Conservation (phyloP, 2,113 vertebrate genomes). For the Hyperoodon ampullatus region DNA sequence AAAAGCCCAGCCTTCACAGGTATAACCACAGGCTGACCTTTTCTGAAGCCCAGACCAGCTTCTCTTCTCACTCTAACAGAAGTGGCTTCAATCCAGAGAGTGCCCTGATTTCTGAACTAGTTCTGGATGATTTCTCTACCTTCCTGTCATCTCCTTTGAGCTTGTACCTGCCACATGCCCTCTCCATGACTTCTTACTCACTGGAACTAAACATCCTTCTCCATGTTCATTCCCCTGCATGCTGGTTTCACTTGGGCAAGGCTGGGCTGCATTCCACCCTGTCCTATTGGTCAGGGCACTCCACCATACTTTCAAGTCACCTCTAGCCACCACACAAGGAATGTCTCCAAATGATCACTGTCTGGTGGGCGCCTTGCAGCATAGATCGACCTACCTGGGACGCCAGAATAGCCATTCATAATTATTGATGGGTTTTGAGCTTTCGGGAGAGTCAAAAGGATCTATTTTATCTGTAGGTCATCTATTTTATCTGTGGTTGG, state of each 20-base stretch:
- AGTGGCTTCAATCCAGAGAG: not conserved
- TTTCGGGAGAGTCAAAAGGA: slow-evolving; percentile 17
- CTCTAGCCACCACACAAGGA: not conserved
- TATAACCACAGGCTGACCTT: slow-evolving; percentile 17
- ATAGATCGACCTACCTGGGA: not conserved
- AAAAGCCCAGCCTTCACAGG: slow-evolving; percentile 81
- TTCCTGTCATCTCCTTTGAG: slow-evolving; percentile 4
- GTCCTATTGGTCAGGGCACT: not conserved
- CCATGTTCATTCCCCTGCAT: not conserved
- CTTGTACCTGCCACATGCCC: not conserved
- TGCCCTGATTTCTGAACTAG: not conserved
- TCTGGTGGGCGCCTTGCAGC: not conserved
- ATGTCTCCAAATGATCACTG: not conserved
- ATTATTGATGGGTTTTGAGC: not conserved
- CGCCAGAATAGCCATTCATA: not conserved
- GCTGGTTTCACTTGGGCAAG: not conserved
- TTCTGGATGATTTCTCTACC: not conserved
- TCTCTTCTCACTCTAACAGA: not conserved
- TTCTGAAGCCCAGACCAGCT: not conserved
- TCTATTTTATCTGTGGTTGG: not conserved
- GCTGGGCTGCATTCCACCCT: not conserved
- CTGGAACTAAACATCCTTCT: not conserved
- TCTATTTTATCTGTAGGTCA: slow-evolving; percentile 10
- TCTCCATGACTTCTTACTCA: not conserved
- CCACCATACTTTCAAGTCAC: not conserved